Percentiles rank a stretch among this genome's conserved stretches.
Conservation (phyloP, 1,140 invertebrate species). For the Ruditapes philippinarum region DNA sequence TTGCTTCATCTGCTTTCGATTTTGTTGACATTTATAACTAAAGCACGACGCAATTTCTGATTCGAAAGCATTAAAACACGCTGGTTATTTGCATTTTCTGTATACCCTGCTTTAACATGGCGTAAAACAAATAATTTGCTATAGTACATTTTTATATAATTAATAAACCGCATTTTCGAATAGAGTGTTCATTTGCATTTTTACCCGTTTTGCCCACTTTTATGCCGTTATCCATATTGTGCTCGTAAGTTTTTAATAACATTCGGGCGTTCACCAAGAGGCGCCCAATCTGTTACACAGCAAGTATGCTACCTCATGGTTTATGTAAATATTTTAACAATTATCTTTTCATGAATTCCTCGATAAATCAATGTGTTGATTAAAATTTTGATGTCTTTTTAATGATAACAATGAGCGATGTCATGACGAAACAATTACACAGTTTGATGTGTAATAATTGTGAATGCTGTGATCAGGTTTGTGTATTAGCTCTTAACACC, state of each 20-base stretch:
- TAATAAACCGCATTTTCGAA: not conserved
- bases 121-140: not conserved
- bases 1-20: no score
- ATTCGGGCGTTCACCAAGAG: not conserved
- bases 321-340: conserved; percentile 50
- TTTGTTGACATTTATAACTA: not conserved
- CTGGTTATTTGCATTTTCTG: conserved; percentile 5
- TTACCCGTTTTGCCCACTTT: not conserved
- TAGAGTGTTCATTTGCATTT: conserved; percentile 9
- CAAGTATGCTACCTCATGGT: not conserved
- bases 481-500: not conserved
- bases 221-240: conserved; percentile 7
- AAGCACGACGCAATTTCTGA: not conserved
- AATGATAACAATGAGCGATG: conserved; percentile 24
- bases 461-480: not conserved
- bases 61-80: not conserved
- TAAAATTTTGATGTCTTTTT: conserved; percentile 34
- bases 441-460: conserved; percentile 34
- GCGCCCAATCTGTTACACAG: conserved; percentile 11
- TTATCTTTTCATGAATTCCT: not conserved
- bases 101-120: not conserved
- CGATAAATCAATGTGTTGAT: conserved; percentile 30
- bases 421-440: conserved; percentile 17
- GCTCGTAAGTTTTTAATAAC: not conserved
- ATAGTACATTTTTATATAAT: not conserved